phyloP scores from a whole-genome alignment of 2,113 vertebrate species.

The Genyomyrus donnyi region DNA sequence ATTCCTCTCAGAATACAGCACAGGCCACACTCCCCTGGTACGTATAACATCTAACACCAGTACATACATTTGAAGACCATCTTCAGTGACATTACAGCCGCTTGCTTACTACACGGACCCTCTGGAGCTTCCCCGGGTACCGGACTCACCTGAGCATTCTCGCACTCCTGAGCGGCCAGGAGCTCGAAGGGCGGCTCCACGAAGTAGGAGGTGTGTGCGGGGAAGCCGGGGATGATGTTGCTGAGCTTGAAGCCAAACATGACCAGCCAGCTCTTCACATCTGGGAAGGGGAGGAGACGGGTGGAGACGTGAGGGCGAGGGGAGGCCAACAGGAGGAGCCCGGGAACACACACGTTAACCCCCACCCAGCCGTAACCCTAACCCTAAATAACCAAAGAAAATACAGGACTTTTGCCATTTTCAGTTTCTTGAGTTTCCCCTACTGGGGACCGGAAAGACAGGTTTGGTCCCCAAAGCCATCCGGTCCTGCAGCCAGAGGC shows the following conservation, averaged over 20 bases:
- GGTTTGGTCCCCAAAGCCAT: neutral
- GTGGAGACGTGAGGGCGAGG: neutral
- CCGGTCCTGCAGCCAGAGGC: too few species aligned
- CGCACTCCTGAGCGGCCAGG: conserved; percentile 72
- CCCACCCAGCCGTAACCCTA: neutral
- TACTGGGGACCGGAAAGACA: too few species aligned
- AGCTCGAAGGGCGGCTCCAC: conserved; percentile 75
- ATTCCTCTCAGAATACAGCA: neutral
- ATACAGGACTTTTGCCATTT: neutral
- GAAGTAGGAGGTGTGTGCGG: conserved; percentile 77
- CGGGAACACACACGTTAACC: neutral
- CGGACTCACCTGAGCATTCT: conserved; percentile 71
- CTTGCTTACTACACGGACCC: neutral
- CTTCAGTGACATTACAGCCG: neutral
- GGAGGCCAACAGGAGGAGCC: neutral
- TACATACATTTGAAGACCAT: neutral
- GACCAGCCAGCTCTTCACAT: conserved; percentile 87
- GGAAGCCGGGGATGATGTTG: conserved; percentile 85
- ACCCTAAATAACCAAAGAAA: neutral
- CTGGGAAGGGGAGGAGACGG: conserved; percentile 47
- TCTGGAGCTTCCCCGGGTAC: neutral
- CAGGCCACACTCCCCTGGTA: neutral
- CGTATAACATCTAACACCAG: neutral
- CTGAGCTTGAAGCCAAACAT: conserved; percentile 88
- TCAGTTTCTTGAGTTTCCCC: neutral